Evolutionary conservation across 2,797 vertebrate genomes (phyloP).

Genomic region (Microctenopoma steveboyesi): DNA sequence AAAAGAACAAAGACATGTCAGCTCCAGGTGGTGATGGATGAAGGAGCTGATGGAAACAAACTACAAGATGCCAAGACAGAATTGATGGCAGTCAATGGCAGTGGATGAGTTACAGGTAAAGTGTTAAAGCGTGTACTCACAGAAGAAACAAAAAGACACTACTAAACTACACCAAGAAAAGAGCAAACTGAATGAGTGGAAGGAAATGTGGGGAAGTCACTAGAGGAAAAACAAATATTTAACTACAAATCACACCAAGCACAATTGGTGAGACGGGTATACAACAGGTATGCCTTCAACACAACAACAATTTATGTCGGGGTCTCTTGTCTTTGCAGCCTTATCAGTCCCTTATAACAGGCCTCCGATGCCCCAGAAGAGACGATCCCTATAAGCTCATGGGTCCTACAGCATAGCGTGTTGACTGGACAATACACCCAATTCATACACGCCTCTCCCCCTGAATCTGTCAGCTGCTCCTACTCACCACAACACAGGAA

Average conservation of each 20-base stretch:
- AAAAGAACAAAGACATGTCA: slow-evolving; percentile 24
- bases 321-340: slow-evolving; percentile 41
- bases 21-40: slow-evolving; percentile 15
- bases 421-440: slow-evolving; percentile 67
- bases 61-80: slow-evolving; percentile 13
- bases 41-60: slow-evolving; percentile 13
- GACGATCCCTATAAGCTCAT: slow-evolving; percentile 55
- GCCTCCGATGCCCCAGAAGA: slow-evolving; percentile 49
- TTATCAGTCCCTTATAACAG: slow-evolving; percentile 47
- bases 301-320: slow-evolving; percentile 40
- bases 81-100: slow-evolving; percentile 36
- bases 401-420: slow-evolving; percentile 49
- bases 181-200: not conserved
- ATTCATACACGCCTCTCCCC: slow-evolving; percentile 66
- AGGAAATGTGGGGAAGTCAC: not conserved
- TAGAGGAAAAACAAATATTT: slow-evolving; percentile 10
- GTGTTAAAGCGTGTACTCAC: slow-evolving; percentile 21
- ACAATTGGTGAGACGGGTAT: slow-evolving; percentile 11
- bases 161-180: not conserved
- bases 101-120: slow-evolving; percentile 19
- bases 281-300: slow-evolving; percentile 49
- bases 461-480: slow-evolving; percentile 58
- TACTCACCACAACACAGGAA: slow-evolving; percentile 67
- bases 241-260: slow-evolving; percentile 5
- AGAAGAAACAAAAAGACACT: slow-evolving; percentile 12